A percentile compares a stretch with the other conserved stretches of the same genome.
phyloP scores from a whole-genome alignment of 92 coral and sea anemone species.

The Phymanthus crucifer region DNA sequence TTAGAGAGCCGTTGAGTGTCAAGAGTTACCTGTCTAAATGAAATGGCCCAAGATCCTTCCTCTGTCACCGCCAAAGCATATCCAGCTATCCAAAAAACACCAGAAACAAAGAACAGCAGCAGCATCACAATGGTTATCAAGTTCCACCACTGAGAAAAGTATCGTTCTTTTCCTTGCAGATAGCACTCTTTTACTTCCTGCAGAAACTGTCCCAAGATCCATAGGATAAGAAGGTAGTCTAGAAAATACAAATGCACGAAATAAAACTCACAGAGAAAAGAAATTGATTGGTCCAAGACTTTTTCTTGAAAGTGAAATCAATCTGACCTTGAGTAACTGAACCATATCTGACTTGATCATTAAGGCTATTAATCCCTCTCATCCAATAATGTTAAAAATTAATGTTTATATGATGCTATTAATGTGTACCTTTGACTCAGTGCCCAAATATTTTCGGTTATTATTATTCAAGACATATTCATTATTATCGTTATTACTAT shows the following conservation, averaged over 20 bases:
- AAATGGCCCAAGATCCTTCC: conserved; percentile 25
- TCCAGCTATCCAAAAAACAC: conserved; percentile 72
- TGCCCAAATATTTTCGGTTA: no score
- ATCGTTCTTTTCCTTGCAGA: conserved; percentile 74
- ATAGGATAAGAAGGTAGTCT: conserved; percentile 66
- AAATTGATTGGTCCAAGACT: no score
- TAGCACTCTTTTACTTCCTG: conserved; percentile 74
- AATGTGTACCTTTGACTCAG: no score
- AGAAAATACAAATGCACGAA: neutral
- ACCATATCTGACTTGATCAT: no score
- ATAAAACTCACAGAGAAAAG: neutral
- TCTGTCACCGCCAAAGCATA: conserved; percentile 37
- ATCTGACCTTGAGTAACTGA: no score
- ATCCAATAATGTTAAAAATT: no score
- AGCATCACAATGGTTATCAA: conserved; percentile 72
- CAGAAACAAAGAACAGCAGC: conserved; percentile 65
- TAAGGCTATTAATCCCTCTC: no score
- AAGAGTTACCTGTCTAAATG: conserved; percentile 1
- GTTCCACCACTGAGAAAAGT: conserved; percentile 88
- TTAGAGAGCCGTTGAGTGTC: neutral
- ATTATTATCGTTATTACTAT: no score
- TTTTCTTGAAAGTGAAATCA: no score
- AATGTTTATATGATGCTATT: no score
- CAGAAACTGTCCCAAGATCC: conserved; percentile 71
- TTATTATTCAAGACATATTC: no score